Base-by-base conservation (phyloP, 2,113 vertebrate species). In the Solenodon paradoxus region DNA sequence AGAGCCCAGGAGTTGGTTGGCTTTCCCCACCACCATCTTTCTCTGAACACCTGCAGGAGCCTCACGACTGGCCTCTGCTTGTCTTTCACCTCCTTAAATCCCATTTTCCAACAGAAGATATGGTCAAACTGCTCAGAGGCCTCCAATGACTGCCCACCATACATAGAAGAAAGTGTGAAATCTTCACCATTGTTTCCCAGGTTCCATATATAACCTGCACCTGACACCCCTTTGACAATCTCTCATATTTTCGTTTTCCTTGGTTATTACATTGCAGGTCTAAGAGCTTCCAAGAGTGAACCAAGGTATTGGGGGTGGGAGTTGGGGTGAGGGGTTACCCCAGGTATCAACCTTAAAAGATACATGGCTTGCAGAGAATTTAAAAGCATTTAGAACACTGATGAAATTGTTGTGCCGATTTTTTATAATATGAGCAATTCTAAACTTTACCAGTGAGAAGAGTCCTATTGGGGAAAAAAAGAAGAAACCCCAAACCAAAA, bases 381-480 rank as follows among this genome's bases (percentile, higher is more conserved):
- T 71, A 53, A 77, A 95, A 85, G 2, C 35, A 15, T 57, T 90
- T 47, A 87, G 68, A 35, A 88, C 5, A 49, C 49, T 45, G n/a
- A 38, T 9, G 61, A 3, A 45, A n/a, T n/a, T n/a, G n/a, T 92
- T 61, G 26, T 61, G 16, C 28, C 30, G 66, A 12, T 57, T 63
- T 19, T 90, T 74, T 59, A 74, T 28, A 82, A 30, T 32, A 53
- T 51, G 30, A 61, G 32, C 51, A 84, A 45, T 40, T 84, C 51
- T 74, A 75, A 92, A 51, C 4, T 28, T 35, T 40, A 9, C 47
- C 30, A 49, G 9, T 68, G 26, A 79, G 90, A 84, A 40, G 15
- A 88, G 12, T 53, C 16, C n/a, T 59, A 32, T 20, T 1, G 8
- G 28, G 49, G 82, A 47, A 45, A 40, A 26, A 59, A 30, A 6